Conservation (phyloP, 2,888 invertebrate genomes). For the Ethmia dodecea region DNA sequence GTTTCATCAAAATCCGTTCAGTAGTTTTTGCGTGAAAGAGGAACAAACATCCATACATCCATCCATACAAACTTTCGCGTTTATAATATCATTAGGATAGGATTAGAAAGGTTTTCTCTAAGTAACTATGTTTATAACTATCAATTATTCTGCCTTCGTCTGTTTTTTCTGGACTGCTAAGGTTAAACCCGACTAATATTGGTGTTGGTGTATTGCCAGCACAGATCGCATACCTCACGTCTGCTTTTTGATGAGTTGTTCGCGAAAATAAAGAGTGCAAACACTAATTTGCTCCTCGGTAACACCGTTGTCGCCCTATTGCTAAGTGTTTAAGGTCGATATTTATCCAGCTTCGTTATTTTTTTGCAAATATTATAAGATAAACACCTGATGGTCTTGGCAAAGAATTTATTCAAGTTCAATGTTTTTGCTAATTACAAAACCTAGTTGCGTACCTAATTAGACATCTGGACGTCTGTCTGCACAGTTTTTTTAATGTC, state of each 20-base stretch:
- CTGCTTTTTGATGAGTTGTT: conserved; percentile 22
- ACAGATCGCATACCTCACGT: conserved; percentile 26
- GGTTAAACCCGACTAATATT: conserved; percentile 25
- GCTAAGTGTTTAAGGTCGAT: conserved; percentile 19
- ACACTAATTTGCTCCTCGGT: conserved; percentile 1
- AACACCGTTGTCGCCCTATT: conserved; percentile 4
- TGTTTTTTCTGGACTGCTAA: conserved; percentile 5
- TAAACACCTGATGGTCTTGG: conserved; percentile 23
- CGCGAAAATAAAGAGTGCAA: conserved; percentile 23
- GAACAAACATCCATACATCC: too few relatives aligned
- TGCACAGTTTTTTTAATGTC: neutral
- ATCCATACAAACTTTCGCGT: too few relatives aligned
- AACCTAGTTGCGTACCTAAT: conserved; percentile 37
- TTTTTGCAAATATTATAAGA: neutral
- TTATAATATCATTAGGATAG: too few relatives aligned
- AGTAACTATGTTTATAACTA: too few relatives aligned
- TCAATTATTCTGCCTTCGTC: neutral
- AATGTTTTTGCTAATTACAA: conserved; percentile 56
- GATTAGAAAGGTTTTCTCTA: too few relatives aligned
- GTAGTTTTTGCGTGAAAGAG: too few relatives aligned
- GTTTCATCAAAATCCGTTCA: too few relatives aligned
- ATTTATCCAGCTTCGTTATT: neutral
- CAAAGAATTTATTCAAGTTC: conserved; percentile 52
- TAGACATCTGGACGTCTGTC: conserved; percentile 30
- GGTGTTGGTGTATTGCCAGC: conserved; percentile 38